Evolutionary conservation across 2,888 invertebrate species (phyloP).

Genomic region (Ormyrus pomaceus): DNA sequence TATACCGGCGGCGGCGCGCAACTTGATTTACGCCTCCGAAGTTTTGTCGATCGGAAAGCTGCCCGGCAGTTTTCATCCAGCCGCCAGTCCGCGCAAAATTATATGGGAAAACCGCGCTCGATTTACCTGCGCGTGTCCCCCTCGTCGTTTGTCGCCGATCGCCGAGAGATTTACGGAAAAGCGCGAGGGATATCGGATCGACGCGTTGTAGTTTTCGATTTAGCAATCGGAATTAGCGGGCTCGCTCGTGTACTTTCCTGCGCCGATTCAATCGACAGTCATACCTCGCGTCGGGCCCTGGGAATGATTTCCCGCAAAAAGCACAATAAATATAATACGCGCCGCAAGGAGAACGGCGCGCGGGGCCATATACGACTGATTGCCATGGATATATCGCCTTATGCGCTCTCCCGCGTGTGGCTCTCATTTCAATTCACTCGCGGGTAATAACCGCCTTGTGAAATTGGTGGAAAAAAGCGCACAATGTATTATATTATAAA

Average conservation of each 20-base stretch:
- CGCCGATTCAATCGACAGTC: constrained; percentile 1
- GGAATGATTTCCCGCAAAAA: not conserved
- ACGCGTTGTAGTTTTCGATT: not conserved
- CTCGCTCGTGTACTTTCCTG: no score
- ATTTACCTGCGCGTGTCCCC: not conserved
- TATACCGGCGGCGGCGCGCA: no score
- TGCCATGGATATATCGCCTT: constrained; percentile 7
- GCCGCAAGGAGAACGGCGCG: constrained; percentile 2
- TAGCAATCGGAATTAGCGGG: constrained; percentile 32
- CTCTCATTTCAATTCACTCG: constrained; percentile 36
- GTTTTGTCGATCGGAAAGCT: constrained; percentile 1
- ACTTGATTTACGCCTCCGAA: constrained; percentile 25
- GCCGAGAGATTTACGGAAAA: not conserved
- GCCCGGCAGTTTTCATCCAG: not conserved
- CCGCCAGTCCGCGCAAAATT: no score
- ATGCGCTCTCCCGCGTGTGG: constrained; percentile 15
- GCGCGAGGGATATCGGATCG: no score
- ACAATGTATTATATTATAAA: no score
- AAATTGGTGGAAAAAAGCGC: constrained; percentile 24
- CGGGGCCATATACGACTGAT: not conserved
- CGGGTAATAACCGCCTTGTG: constrained; percentile 41
- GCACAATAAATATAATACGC: not conserved
- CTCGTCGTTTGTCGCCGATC: not conserved
- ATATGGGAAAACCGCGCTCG: no score
- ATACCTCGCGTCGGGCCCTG: constrained; percentile 15